phyloP scores from a whole-genome alignment of 2,888 invertebrate genomes.

The Drosophila testacea region DNA sequence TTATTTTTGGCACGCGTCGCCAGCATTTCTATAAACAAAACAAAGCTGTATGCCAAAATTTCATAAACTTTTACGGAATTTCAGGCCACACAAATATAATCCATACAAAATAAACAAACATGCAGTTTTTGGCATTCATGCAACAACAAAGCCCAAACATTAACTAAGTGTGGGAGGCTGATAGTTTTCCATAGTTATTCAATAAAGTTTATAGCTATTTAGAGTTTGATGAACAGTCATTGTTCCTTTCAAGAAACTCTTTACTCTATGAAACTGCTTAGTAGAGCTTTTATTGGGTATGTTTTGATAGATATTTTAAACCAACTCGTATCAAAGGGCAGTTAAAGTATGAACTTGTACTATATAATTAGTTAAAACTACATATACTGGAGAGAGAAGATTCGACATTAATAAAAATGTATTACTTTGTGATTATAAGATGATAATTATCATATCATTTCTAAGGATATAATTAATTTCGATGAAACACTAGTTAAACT shows the following conservation, averaged over 20 bases:
- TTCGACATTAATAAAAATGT: no score
- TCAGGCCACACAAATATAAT: conserved; percentile 39
- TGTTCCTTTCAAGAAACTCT: not conserved
- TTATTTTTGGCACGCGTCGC: conserved; percentile 81
- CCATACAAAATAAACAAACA: conserved; percentile 53
- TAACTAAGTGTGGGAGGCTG: not conserved
- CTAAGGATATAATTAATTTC: no score
- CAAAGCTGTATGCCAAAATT: conserved; percentile 57
- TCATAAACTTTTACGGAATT: conserved; percentile 70
- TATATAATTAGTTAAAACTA: no score
- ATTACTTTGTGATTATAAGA: no score
- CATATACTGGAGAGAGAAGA: no score
- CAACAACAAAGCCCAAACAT: conserved; percentile 4
- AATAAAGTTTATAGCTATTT: conserved; percentile 3
- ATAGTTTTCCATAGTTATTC: conserved; percentile 1
- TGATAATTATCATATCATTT: no score
- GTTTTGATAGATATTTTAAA: no score
- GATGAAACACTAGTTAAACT: no score
- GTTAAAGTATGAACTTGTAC: no score
- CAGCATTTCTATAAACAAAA: conserved; percentile 71
- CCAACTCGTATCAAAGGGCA: no score
- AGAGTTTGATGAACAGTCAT: conserved; percentile 1
- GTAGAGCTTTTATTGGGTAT: not conserved
- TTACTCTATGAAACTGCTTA: not conserved
- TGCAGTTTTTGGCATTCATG: conserved; percentile 37